phyloP scores from a whole-genome alignment of 2,797 vertebrate species.

The Spinibarbus caldwelli region DNA sequence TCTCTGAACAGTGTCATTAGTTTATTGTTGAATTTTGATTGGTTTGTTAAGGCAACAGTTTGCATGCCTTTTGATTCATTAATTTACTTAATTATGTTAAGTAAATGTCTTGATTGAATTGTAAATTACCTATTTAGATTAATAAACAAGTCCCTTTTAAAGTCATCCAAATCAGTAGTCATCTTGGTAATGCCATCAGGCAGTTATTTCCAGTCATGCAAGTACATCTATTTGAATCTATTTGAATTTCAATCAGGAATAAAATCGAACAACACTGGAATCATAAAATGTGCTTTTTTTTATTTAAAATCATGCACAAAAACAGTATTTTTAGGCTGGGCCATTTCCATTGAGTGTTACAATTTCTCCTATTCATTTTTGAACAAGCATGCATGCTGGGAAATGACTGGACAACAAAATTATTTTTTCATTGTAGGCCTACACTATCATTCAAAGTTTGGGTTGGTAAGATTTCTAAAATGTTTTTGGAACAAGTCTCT shows the following conservation, averaged over 20 bases:
- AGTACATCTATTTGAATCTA: background rate
- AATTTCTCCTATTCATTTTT: background rate
- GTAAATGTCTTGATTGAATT: background rate
- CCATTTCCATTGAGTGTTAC: background rate
- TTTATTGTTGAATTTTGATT: background rate
- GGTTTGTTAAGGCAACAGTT: background rate
- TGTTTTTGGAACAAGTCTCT: background rate
- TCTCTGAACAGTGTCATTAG: no score
- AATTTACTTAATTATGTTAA: background rate
- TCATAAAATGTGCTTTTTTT: background rate
- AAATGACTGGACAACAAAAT: background rate
- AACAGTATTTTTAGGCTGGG: background rate
- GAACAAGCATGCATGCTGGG: background rate
- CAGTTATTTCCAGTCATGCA: background rate
- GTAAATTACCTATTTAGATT: no score
- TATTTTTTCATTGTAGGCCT: background rate
- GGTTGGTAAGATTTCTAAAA: background rate
- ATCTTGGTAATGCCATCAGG: background rate
- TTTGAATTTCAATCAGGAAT: slow-evolving; percentile 1
- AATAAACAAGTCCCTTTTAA: no score
- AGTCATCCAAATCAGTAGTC: no score
- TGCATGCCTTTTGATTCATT: background rate
- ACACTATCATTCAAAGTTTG: background rate
- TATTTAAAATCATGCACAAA: background rate
- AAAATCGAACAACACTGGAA: background rate